Evolutionary conservation across 2,797 vertebrate genomes (phyloP), one percentile per base, ranked within the genome.

Genomic region (Bufotes viridis): DNA sequence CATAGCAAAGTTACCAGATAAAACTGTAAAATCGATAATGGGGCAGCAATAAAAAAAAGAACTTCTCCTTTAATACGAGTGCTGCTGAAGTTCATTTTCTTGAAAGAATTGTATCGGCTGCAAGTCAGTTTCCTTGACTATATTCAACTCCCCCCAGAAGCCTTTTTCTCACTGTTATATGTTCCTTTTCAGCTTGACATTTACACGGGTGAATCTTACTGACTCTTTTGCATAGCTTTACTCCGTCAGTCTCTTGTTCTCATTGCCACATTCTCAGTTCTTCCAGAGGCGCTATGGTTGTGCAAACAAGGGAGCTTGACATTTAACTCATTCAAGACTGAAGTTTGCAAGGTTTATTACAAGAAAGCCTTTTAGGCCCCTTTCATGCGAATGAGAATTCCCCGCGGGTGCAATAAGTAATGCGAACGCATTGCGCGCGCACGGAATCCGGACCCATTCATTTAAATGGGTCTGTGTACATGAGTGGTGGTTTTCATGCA

Each of bases 151-250:
- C 8, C 49, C 57, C 8, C 51, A 69, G 49, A 17, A 60, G 26
- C 24, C n/a, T 78, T 65, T 84, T 61, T 51, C n/a, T 81, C 76
- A 58, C 82, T 51, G 69, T 72, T 58, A 78, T 79, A 53, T 88
- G 82, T 70, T 72, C 55, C 65, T 61, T 80, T 84, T 61, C 82
- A 84, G 29, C 49, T 78, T 88, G 87, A 84, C 82, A 88, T 88
- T 88, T 88, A 88, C 87, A 84, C 51, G 74, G 34, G 63, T 88
- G 75, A 60, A 69, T 78, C 87, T 42, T 80, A 60, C 82, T 80
- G 82, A 67, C 87, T 84, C 82, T 34, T 80, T 78, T 88, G 76
- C 81, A 84, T 74, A 84, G 82, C 84, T 84, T 84, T 79, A 67
- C 53, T 79, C 87, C 79, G 81, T 78, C 65, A 80, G 63, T 78